Conservation (phyloP, 2,888 invertebrate genomes). For the Chloroclysta siterata region DNA sequence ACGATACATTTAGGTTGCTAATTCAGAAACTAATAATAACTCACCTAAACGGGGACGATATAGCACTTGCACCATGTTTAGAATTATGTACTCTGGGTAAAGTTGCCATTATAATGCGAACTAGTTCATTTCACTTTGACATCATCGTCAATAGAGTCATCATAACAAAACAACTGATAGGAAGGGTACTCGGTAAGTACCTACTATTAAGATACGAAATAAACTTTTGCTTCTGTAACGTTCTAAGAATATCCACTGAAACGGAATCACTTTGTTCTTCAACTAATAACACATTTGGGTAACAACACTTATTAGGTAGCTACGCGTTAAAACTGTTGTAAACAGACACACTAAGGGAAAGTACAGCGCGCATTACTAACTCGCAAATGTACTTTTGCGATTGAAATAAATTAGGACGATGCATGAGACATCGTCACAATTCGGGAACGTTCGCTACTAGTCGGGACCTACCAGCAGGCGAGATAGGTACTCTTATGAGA, state of each 20-base stretch:
- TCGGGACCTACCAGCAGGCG: slow-evolving; percentile 41
- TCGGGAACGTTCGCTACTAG: slow-evolving; percentile 62
- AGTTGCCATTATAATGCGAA: slow-evolving; percentile 68
- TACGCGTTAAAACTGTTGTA: slow-evolving; percentile 12
- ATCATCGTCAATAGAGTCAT: slow-evolving; percentile 29
- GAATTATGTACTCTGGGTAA: slow-evolving; percentile 75
- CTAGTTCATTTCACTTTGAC: slow-evolving; percentile 41
- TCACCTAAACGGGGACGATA: slow-evolving; percentile 77
- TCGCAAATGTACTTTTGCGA: slow-evolving; percentile 53
- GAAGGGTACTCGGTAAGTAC: neutral
- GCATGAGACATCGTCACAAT: slow-evolving; percentile 55
- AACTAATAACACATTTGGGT: slow-evolving; percentile 5
- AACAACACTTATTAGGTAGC: neutral
- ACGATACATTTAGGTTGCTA: neutral
- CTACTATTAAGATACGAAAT: neutral
- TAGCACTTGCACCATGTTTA: slow-evolving; percentile 62
- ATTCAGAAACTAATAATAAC: slow-evolving; percentile 39
- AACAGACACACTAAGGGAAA: slow-evolving; percentile 24
- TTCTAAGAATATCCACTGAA: slow-evolving; percentile 17
- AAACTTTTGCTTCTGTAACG: slow-evolving; percentile 6
- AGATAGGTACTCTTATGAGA: neutral
- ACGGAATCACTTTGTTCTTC: neutral
- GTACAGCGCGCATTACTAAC: slow-evolving; percentile 34
- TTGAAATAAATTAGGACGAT: slow-evolving; percentile 63
- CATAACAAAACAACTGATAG: slow-evolving; percentile 34